Evolutionary conservation across 2,113 vertebrate genomes (phyloP), one percentile per base, ranked within the genome.

Genomic region (Pipa parva): DNA sequence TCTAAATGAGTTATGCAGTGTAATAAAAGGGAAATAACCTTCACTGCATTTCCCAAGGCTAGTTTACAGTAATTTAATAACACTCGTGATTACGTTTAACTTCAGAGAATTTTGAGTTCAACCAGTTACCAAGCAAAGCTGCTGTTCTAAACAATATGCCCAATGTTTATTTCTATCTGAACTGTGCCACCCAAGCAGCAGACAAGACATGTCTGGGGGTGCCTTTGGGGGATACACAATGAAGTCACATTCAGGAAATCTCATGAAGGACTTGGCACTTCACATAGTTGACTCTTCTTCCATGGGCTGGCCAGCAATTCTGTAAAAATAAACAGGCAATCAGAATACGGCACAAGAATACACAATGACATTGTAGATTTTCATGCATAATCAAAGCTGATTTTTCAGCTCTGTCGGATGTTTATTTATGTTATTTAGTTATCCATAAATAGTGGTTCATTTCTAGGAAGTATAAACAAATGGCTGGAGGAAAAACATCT

Each of bases 261-360:
- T 86, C 83, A 78, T 72, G 82, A 78, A 88, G 84, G 73, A 86
- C 87, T 92, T 94, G 93, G 93, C 93, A 93, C 91, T 92, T 92
- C 89, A 84, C 80, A 85, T 82, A 84, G 79, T 81, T 88, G 90
- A 89, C 85, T 88, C 79, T 82, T 87, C 89, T 89, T 90, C 90
- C 88, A 91, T 92, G 89, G 92, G 91, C 91, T 92, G 87, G 83
- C 87, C 84, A 87, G 91, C 88, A 86, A 85, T 81, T 79, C 87
- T 93, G 88, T 81, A 90, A 95, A 94, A 96, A 95, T 94, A 96
- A 97, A 95, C 93, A 95, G 85, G 89, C 93, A 97, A 97, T 98
- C 95, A 97, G 93, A 90, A 93, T 78, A 84, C 84, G 67, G 92
- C 80, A 74, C 84, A 82, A 91, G 92, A 88, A 81, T 94, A 93